Conservation (phyloP, 2,888 invertebrate genomes). For the Lithosia quadra region DNA sequence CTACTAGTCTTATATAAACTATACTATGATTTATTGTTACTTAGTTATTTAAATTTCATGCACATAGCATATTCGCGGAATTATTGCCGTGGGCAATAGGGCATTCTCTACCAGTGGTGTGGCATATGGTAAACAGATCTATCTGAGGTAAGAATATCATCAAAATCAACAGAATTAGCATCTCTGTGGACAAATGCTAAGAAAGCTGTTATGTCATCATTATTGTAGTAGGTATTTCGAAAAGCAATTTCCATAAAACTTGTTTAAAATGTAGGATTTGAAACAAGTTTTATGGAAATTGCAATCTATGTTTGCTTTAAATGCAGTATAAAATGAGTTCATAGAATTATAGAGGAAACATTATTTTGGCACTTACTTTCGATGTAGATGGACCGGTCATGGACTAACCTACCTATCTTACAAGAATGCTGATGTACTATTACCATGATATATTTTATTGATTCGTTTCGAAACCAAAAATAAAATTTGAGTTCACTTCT, state of each 20-base stretch:
- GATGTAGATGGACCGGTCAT: constrained; percentile 55
- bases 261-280: constrained; percentile 8
- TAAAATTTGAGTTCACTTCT: constrained; percentile 29
- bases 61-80: too few relatives aligned
- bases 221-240: neutral
- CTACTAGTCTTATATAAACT: too few relatives aligned
- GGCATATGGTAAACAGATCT: too few relatives aligned
- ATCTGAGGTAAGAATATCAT: neutral
- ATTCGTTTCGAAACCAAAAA: constrained; percentile 36
- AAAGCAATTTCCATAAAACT: neutral
- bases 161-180: neutral
- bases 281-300: too few relatives aligned
- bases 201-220: neutral
- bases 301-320: neutral
- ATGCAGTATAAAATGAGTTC: constrained; percentile 20
- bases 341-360: constrained; percentile 49
- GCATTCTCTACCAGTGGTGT: too few relatives aligned
- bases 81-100: too few relatives aligned
- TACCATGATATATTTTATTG: constrained; percentile 17
- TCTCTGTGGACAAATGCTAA: neutral
- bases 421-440: constrained; percentile 35
- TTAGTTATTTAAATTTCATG: too few relatives aligned
- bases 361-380: constrained; percentile 47
- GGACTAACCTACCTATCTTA: constrained; percentile 38
- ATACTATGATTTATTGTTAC: too few relatives aligned